A percentile compares a stretch with the other conserved stretches of the same genome.
phyloP scores from a whole-genome alignment of 2,888 invertebrate genomes.

The Temnothorax ravouxi region DNA sequence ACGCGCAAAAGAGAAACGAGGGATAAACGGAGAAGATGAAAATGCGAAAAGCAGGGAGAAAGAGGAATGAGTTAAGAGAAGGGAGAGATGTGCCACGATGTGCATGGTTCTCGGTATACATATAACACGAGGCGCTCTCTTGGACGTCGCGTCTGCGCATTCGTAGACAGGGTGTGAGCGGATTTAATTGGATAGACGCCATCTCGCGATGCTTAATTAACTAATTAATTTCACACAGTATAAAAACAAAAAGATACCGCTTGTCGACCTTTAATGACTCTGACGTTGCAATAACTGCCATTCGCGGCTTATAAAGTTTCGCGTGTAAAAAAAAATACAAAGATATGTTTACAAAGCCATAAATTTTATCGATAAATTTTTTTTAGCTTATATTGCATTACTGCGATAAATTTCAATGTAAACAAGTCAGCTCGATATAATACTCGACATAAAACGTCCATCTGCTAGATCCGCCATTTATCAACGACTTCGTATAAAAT shows the following conservation, averaged over 20 bases:
- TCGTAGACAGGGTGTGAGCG: conserved; percentile 73
- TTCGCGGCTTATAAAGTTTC: conserved; percentile 32
- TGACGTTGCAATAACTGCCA: conserved; percentile 34
- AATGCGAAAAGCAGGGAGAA: conserved; percentile 60
- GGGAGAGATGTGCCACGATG: conserved; percentile 56
- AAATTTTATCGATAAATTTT: conserved; percentile 25
- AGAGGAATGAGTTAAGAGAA: conserved; percentile 38
- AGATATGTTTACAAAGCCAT: conserved; percentile 8
- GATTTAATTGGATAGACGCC: conserved; percentile 85
- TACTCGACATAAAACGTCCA: conserved; percentile 31
- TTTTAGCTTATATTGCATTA: neutral
- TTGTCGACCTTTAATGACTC: conserved; percentile 63
- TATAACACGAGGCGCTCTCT: conserved; percentile 75
- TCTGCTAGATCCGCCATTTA: conserved; percentile 63
- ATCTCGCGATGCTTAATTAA: conserved; percentile 84
- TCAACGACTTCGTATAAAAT: conserved; percentile 69
- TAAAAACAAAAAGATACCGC: conserved; percentile 76
- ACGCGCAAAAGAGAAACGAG: conserved; percentile 53
- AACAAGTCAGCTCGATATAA: conserved; percentile 24
- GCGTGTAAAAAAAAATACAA: neutral
- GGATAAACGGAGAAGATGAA: conserved; percentile 71
- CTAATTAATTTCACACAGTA: conserved; percentile 85
- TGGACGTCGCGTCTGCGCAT: conserved; percentile 79
- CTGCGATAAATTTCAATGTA: conserved; percentile 31
- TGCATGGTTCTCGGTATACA: conserved; percentile 76